Percentiles rank a stretch among this genome's conserved stretches.
These are phyloP conservation scores for Poecilobothrus nobilitatus DNA, from an alignment of 2,888 invertebrate species.

Conservation along the genomic window DNA sequence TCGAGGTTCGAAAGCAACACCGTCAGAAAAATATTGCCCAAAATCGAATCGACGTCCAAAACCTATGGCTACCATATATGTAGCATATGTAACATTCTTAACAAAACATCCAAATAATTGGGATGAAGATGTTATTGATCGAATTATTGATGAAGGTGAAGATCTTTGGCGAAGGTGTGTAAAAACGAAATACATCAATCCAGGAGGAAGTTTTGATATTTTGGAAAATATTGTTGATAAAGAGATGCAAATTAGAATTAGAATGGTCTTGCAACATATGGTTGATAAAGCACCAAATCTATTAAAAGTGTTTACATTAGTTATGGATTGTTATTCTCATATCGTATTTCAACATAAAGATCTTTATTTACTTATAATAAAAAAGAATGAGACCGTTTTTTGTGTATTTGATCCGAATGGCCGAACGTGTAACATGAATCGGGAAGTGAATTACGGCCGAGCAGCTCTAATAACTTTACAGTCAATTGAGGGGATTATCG, in stretches of 20 bases:
- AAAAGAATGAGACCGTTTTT: constrained; percentile 46
- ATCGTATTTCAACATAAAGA: constrained; percentile 32
- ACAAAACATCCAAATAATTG: constrained; percentile 35
- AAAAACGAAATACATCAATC: constrained; percentile 28
- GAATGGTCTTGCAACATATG: constrained; percentile 30
- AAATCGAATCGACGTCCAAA: constrained; percentile 22
- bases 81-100: constrained; percentile 37
- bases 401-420: constrained; percentile 57
- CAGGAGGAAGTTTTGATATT: constrained; percentile 15
- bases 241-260: constrained; percentile 31
- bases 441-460: constrained; percentile 42
- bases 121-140: constrained; percentile 32
- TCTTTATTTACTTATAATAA: constrained; percentile 42
- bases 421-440: constrained; percentile 29
- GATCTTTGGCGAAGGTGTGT: constrained; percentile 26
- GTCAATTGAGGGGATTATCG: constrained; percentile 35
- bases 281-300: constrained; percentile 34
- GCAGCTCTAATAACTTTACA: constrained; percentile 45
- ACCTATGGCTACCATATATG: constrained; percentile 34
- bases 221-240: constrained; percentile 18
- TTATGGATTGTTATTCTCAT: constrained; percentile 33
- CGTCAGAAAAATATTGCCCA: background rate
- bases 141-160: constrained; percentile 29
- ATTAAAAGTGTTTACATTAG: constrained; percentile 32
- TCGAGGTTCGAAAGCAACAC: background rate